Evolutionary conservation across 2,797 vertebrate genomes (phyloP), one percentile per base, ranked within the genome.

Genomic region (Garrulus glandarius): DNA sequence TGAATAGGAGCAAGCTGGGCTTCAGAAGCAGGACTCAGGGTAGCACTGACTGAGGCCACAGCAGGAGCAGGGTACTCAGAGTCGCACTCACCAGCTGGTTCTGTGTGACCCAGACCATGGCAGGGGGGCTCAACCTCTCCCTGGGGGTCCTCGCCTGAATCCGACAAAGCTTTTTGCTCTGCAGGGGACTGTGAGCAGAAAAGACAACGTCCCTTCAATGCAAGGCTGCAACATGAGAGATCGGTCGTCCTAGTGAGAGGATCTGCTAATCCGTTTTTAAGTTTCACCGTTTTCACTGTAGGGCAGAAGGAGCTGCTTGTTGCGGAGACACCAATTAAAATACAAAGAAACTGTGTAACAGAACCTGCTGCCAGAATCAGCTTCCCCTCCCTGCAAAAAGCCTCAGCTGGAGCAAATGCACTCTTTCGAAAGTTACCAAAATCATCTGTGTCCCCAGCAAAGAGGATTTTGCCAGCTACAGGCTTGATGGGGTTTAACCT

Each of bases 131-230:
- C 97, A 94, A 94, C 96, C 97, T 97, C 97, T 97, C 97, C 97
- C 96, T 68, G 97, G 93, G 96, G 94, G 86, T 97, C 97, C 97
- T 98, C 96, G 94, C 98, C 98, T 93, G 97, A 96, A 94, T 98
- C 97, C 93, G 83, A 96, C 95, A 97, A 97, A 95, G 91, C 94
- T 97, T 97, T 98, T 94, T 97, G 98, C 97, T 98, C 98, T 98
- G 98, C 95, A 97, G 97, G 96, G 96, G 97, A 97, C 98, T 98
- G 97, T 97, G 98, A 97, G 98, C 96, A 97, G 97, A 97, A 97
- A 96, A 98, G 96, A 98, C 96, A 98, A 96, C 19, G 95, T 97
- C 97, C 95, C 98, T 98, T 98, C 98, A 97, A 92, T 97, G 97
- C 95, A 80, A 92, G 95, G 96, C 84, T 93, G 90, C 84, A 78